Evolutionary conservation across 2,888 invertebrate genomes (phyloP).

Genomic region (Drosophila kokeensis): DNA sequence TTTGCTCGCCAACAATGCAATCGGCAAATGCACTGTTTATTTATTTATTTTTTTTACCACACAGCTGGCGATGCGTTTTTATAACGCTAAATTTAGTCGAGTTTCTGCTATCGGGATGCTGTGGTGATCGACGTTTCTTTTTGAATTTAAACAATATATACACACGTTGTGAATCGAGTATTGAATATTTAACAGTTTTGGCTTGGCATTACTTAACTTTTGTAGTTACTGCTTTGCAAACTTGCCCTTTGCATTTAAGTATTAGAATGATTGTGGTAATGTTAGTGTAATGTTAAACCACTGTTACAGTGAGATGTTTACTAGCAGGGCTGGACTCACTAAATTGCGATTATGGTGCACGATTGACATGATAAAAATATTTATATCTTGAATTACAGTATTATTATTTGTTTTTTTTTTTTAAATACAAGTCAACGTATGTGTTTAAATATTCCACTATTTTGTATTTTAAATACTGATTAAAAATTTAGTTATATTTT

Average conservation of each 20-base stretch:
- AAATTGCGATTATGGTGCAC: not conserved
- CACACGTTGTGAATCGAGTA: conserved; percentile 3
- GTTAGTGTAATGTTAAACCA: conserved; percentile 19
- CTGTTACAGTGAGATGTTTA: conserved; percentile 23
- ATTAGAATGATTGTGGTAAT: conserved; percentile 18
- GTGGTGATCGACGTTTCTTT: not conserved
- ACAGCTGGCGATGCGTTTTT: conserved; percentile 42
- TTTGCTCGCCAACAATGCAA: conserved; percentile 21
- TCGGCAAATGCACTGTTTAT: conserved; percentile 10
- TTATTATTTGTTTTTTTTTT: not conserved
- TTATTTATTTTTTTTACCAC: conserved; percentile 17
- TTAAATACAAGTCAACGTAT: not conserved
- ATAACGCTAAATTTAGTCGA: conserved; percentile 23
- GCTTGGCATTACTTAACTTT: conserved; percentile 16
- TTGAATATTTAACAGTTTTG: conserved; percentile 3
- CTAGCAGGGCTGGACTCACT: conserved; percentile 29
- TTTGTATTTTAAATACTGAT: not conserved
- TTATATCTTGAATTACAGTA: not conserved
- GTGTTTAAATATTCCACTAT: not conserved
- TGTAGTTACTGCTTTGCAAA: conserved; percentile 9
- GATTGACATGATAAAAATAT: not conserved
- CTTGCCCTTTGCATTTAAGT: conserved; percentile 17
- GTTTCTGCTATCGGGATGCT: conserved; percentile 2
- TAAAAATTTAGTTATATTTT: not conserved
- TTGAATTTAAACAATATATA: not conserved